These are phyloP conservation scores for Echinometra lucunter DNA, from an alignment of 53 echinoderm and acorn worm genomes.

Conservation along the genomic window DNA sequence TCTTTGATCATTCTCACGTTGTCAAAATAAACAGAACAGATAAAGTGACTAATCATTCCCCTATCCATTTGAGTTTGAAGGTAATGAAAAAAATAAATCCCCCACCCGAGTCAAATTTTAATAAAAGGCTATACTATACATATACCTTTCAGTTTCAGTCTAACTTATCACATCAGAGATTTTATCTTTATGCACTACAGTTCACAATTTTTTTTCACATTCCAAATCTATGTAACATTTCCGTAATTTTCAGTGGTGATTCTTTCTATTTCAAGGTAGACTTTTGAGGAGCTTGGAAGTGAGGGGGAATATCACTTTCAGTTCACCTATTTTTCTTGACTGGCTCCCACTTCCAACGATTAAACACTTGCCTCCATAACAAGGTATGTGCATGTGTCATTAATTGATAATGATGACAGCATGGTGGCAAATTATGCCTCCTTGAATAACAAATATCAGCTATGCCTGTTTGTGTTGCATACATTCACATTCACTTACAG, in stretches of 20 bases:
- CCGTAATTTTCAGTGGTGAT: background rate
- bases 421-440: slow-evolving; percentile 7
- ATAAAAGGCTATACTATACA: background rate
- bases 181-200: background rate
- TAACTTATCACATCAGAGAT: background rate
- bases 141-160: background rate
- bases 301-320: background rate
- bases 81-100: too few species aligned
- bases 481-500: background rate
- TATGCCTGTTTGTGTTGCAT: background rate
- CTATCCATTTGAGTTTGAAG: background rate
- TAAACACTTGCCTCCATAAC: background rate
- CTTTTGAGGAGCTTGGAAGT: background rate
- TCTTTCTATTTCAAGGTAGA: background rate
- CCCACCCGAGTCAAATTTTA: too few species aligned
- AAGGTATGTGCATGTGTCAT: background rate
- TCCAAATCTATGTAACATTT: background rate
- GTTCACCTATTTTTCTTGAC: background rate
- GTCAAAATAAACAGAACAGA: background rate
- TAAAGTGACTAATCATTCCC: background rate
- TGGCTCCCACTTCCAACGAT: background rate
- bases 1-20: background rate
- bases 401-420: background rate
- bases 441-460: background rate
- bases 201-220: background rate